Percentiles rank a stretch among this genome's conserved stretches.
These are phyloP conservation scores for Phymanthus crucifer DNA, from an alignment of 92 coral and sea anemone species.

Conservation along the genomic window DNA sequence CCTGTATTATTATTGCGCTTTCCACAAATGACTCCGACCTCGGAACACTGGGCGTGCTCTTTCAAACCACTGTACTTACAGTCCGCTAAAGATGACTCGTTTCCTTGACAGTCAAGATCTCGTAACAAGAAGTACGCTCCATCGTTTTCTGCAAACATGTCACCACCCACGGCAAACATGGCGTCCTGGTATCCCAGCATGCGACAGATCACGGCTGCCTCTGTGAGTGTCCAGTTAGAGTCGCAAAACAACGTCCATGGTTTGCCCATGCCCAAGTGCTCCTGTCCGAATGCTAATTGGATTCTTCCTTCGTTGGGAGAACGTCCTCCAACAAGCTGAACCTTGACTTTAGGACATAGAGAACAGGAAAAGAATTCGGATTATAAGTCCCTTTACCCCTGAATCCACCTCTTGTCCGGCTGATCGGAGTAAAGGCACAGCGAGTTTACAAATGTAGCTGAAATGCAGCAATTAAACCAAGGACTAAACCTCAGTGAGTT, in stretches of 20 bases:
- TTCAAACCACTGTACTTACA: conserved; percentile 13
- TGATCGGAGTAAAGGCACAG: too few relatives aligned
- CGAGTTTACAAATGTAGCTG: too few relatives aligned
- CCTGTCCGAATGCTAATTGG: conserved; percentile 19
- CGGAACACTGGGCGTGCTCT: not conserved
- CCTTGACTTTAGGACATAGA: conserved; percentile 12
- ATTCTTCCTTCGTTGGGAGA: conserved; percentile 31
- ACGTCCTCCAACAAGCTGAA: conserved; percentile 38
- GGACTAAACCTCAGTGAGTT: too few relatives aligned
- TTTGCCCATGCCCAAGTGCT: conserved; percentile 3
- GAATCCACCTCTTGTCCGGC: too few relatives aligned
- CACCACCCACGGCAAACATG: conserved; percentile 19
- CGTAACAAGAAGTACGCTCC: conserved; percentile 10
- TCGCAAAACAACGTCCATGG: conserved; percentile 28
- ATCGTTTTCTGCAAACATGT: conserved; percentile 22
- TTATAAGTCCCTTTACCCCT: too few relatives aligned
- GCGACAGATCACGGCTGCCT: conserved; percentile 35
- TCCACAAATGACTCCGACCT: conserved; percentile 47
- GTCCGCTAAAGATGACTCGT: conserved; percentile 27
- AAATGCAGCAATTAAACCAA: too few relatives aligned
- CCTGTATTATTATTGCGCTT: conserved; percentile 18
- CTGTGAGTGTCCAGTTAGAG: conserved; percentile 15
- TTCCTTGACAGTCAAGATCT: conserved; percentile 32
- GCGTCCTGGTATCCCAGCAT: conserved; percentile 43
- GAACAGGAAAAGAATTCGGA: not conserved